These are phyloP conservation scores for Lordiphosa andalusiaca DNA, from an alignment of 2,888 invertebrate species.

Conservation along the genomic window DNA sequence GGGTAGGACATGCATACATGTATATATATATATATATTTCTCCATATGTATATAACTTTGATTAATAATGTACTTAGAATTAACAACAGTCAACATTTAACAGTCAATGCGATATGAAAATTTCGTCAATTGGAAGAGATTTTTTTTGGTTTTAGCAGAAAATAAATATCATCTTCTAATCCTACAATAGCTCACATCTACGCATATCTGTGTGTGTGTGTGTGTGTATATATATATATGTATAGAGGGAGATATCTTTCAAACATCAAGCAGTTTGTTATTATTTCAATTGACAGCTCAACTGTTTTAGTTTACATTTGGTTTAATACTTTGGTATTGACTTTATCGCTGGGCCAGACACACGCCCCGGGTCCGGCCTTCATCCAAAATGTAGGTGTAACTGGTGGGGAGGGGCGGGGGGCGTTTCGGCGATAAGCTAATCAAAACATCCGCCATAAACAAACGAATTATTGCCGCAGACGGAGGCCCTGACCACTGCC, in stretches of 20 bases:
- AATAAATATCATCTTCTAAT: slow-evolving; percentile 19
- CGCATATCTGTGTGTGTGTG: slow-evolving; percentile 4
- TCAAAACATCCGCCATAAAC: slow-evolving; percentile 57
- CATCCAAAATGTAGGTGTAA: slow-evolving; percentile 18
- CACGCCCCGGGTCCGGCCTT: slow-evolving; percentile 36
- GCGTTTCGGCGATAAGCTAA: slow-evolving; percentile 34
- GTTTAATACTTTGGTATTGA: slow-evolving; percentile 10
- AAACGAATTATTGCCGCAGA: slow-evolving; percentile 34
- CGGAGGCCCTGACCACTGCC: slow-evolving; percentile 63
- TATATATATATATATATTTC: slow-evolving; percentile 18
- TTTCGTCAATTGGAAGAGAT: slow-evolving; percentile 67
- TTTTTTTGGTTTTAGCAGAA: slow-evolving; percentile 33
- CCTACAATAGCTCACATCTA: slow-evolving; percentile 10
- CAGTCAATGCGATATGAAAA: slow-evolving; percentile 78
- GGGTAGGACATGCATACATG: slow-evolving; percentile 18
- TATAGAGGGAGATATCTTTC: slow-evolving; percentile 12
- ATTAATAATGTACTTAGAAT: slow-evolving; percentile 34
- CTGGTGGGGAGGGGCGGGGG: slow-evolving; percentile 1
- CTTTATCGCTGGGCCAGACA: slow-evolving; percentile 22
- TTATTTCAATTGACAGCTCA: slow-evolving; percentile 55
- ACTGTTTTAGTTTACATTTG: slow-evolving; percentile 43
- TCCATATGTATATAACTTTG: slow-evolving; percentile 21
- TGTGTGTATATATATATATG: slow-evolving; percentile 12
- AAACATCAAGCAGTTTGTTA: slow-evolving; percentile 7
- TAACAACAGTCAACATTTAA: slow-evolving; percentile 79